A percentile compares a stretch with the other conserved stretches of the same genome.
Evolutionary conservation across 2,888 invertebrate species (phyloP).

Genomic region (Steinernema hermaphroditum): DNA sequence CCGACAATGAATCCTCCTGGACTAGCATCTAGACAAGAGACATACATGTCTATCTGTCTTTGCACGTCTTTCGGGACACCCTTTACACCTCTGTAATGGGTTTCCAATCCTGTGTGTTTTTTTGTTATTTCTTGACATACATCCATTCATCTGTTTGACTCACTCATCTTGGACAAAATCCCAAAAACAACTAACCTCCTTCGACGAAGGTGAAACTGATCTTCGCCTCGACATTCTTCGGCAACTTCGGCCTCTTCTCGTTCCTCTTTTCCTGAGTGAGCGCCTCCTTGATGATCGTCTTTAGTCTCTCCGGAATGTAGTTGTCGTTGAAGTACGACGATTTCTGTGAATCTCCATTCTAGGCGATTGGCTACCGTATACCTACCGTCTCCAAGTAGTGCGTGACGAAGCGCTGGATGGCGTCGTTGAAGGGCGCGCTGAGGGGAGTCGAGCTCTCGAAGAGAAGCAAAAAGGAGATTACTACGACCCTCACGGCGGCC

Average conservation of each 20-base stretch:
- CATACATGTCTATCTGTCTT: no score
- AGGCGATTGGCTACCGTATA: not conserved
- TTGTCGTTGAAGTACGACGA: not conserved
- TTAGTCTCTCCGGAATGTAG: not conserved
- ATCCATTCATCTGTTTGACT: no score
- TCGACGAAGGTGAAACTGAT: not conserved
- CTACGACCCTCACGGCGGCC: not conserved
- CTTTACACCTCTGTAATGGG: no score
- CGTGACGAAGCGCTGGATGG: not conserved
- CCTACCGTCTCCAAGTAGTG: not conserved
- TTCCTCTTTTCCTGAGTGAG: not conserved
- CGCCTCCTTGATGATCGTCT: not conserved
- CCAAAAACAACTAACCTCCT: not conserved
- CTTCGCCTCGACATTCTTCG: not conserved
- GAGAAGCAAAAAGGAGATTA: not conserved
- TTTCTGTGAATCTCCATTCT: not conserved
- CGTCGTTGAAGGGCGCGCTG: not conserved
- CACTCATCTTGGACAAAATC: no score
- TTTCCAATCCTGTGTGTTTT: no score
- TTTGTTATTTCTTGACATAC: no score
- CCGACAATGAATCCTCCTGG: no score
- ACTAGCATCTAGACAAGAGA: no score
- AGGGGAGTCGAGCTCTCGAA: not conserved
- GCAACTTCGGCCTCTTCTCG: not conserved
- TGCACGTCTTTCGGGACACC: no score